Evolutionary conservation across 2,113 vertebrate genomes (phyloP).

Genomic region (Dolichotis patagonum): DNA sequence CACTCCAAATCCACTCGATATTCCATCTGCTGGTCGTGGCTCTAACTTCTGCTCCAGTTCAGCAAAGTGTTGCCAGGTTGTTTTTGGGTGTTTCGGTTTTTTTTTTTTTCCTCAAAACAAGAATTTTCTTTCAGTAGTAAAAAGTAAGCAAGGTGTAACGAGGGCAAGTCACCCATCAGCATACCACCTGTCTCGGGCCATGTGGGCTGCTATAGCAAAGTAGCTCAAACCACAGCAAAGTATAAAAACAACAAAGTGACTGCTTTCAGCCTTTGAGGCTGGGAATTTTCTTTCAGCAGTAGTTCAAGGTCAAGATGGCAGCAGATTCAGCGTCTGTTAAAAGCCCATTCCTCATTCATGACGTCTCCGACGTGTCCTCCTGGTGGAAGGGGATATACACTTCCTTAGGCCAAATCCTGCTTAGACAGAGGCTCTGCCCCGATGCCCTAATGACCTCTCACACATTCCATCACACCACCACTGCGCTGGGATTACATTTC

Average conservation of each 20-base stretch:
- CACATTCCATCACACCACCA: background rate
- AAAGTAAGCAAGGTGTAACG: conserved; percentile 10
- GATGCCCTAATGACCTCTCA: background rate
- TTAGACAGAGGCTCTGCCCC: background rate
- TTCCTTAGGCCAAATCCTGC: background rate
- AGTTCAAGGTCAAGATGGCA: background rate
- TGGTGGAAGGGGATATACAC: background rate
- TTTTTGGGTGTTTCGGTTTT: background rate
- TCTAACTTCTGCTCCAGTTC: background rate
- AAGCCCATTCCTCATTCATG: background rate
- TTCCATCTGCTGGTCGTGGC: background rate
- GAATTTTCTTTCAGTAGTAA: conserved; percentile 5
- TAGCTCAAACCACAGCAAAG: background rate
- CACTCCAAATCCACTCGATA: background rate
- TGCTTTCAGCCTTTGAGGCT: background rate
- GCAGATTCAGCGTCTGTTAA: background rate
- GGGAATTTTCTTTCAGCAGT: background rate
- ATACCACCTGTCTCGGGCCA: background rate
- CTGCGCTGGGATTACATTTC: background rate
- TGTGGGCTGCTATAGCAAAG: background rate
- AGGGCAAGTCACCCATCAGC: background rate
- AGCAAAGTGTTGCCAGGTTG: background rate
- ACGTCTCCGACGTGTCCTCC: background rate
- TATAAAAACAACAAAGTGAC: background rate
- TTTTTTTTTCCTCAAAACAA: conserved; percentile 16